These are phyloP conservation scores for Leptothorax acervorum DNA, from an alignment of 2,888 invertebrate genomes.

Conservation along the genomic window DNA sequence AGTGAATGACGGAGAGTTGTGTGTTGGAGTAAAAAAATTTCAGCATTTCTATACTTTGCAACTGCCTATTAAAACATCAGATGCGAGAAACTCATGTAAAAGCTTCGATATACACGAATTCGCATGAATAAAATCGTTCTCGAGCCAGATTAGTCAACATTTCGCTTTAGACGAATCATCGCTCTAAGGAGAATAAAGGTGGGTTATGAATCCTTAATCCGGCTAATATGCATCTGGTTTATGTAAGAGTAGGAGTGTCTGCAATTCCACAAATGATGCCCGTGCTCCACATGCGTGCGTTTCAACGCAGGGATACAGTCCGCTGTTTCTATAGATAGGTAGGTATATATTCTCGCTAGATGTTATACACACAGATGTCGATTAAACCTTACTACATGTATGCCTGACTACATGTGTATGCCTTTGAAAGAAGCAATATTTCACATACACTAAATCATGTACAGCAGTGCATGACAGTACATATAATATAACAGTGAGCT, in stretches of 20 bases:
- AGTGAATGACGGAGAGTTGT: not conserved
- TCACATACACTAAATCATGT: not conserved
- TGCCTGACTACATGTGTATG: not conserved
- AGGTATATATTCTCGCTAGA: not conserved
- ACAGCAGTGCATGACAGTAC: not conserved
- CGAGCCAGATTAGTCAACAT: constrained; percentile 28
- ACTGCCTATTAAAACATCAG: not conserved
- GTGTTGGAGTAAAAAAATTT: not conserved
- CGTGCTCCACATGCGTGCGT: not conserved
- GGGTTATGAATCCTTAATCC: constrained; percentile 78
- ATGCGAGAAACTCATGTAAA: not conserved
- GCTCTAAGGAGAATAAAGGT: constrained; percentile 34
- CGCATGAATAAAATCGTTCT: not conserved
- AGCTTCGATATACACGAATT: not conserved
- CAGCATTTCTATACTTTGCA: not conserved
- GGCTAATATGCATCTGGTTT: constrained; percentile 71
- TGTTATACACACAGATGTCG: constrained; percentile 7
- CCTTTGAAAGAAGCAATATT: not conserved
- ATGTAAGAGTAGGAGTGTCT: constrained; percentile 69
- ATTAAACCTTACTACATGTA: constrained; percentile 1
- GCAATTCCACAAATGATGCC: constrained; percentile 68
- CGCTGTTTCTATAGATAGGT: not conserved
- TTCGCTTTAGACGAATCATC: constrained; percentile 7
- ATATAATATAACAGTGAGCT: too few relatives aligned
- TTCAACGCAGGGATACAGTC: not conserved